Base-by-base conservation (phyloP, 2,888 invertebrate genomes). In the Watsonalla binaria region DNA sequence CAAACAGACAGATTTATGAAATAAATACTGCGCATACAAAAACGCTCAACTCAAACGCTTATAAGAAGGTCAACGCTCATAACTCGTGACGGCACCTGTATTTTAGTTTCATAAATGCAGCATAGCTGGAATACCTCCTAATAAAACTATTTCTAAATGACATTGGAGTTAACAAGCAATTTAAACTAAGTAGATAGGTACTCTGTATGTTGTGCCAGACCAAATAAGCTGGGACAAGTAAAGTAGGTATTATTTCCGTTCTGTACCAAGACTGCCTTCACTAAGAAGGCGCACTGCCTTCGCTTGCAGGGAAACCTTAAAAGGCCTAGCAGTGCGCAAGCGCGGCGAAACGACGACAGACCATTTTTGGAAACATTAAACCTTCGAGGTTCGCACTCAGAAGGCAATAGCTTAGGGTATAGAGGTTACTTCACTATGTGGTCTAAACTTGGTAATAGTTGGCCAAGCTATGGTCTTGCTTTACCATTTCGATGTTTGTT, bases 301-400 rank as follows among this genome's bases (percentile, higher is more conserved):
- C 68, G 58, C 54, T 52, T 65, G 72, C 65, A 66, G 63, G 61
- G 76, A 78, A 77, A 70, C 89, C 89, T 70, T 90, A 88, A 82
- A 89, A 82, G 89, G 89, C 59, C 71, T 80, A 84, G 73, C 59
- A 67, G 65, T 62, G 72, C 69, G 76, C 76, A 72, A 66, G 68
- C 75, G 78, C 76, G 74, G 64, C 69, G 70, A 63, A 67, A 71
- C 78, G 73, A 70, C 64, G 59, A 64, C 74, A 59, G 54, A 51
- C 89, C 89, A 78, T 87, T 88, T 90, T 89, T 80, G 86, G 88
- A 66, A 69, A 67, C 69, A 68, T 65, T 68, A 67, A 78, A 75
- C 77, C 78, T 79, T 80, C 80, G 71, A 71, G 62, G 60, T 53
- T 70, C 63, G 62, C 70, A 69, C 63, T 63, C 63, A 72, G 72